Evolutionary conservation across 2,888 invertebrate genomes (phyloP).

Genomic region (Stegophylla sp.): DNA sequence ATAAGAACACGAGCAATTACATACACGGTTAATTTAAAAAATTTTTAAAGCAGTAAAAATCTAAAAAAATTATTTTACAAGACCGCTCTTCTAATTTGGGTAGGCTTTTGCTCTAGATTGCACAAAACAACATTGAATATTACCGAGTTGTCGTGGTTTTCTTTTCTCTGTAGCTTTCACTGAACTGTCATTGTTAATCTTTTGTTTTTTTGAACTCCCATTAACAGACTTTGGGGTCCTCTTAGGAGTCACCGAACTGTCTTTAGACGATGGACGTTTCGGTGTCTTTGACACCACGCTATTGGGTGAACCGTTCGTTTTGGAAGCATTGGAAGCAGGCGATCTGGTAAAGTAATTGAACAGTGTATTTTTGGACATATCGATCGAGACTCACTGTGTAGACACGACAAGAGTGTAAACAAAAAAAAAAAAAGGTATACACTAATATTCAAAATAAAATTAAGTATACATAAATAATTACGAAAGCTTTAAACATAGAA

Average conservation of each 20-base stretch:
- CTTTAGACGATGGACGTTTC: conserved; percentile 34
- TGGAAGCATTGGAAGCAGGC: conserved; percentile 67
- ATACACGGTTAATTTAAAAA: too few species aligned
- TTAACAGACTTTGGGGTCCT: conserved; percentile 39
- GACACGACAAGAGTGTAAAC: too few species aligned
- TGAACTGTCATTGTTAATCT: neutral
- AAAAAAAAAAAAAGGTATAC: too few species aligned
- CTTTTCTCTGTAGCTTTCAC: conserved; percentile 46
- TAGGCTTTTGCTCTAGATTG: too few species aligned
- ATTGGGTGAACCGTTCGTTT: conserved; percentile 61
- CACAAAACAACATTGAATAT: neutral
- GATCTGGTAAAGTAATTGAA: conserved; percentile 75
- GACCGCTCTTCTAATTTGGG: too few species aligned
- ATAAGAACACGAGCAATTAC: too few species aligned
- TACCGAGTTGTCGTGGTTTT: conserved; percentile 12
- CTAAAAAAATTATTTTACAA: too few species aligned
- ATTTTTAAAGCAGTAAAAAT: too few species aligned
- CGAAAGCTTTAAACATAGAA: too few species aligned
- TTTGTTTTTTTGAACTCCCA: conserved; percentile 35
- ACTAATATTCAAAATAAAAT: too few species aligned
- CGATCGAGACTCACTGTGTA: neutral
- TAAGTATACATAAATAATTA: too few species aligned
- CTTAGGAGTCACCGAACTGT: conserved; percentile 47
- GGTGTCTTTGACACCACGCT: neutral
- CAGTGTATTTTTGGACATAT: conserved; percentile 68